Conservation (phyloP, 2,888 invertebrate genomes). For the Lysandra bellargus region DNA sequence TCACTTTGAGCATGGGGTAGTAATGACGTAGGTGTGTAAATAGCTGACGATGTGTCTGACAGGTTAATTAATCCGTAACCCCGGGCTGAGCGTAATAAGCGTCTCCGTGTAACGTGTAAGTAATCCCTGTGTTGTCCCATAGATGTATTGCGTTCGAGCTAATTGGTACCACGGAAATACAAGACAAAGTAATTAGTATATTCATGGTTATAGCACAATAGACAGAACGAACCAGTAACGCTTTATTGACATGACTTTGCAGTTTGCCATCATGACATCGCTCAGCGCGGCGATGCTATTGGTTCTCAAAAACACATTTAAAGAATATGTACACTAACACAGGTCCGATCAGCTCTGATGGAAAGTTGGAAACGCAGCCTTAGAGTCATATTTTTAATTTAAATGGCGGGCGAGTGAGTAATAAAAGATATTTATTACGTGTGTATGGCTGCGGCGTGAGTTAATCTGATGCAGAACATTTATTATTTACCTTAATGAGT, state of each 20-base stretch:
- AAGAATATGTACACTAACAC: no score
- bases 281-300: no score
- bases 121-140: no score
- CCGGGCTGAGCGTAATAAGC: neutral
- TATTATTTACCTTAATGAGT: slow-evolving; percentile 7
- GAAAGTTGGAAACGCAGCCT: no score
- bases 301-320: no score
- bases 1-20: neutral
- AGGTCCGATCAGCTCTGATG: no score
- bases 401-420: neutral
- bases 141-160: no score
- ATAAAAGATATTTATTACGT: slow-evolving; percentile 37
- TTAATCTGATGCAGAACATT: slow-evolving; percentile 21
- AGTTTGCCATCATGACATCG: no score
- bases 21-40: slow-evolving; percentile 10
- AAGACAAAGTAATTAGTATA: no score
- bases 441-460: slow-evolving; percentile 39
- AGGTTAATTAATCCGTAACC: neutral
- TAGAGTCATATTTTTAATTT: neutral
- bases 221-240: no score
- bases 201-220: no score
- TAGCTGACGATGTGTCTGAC: neutral
- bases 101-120: neutral
- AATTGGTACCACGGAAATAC: neutral
- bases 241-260: no score